Evolutionary conservation across 2,113 vertebrate species (phyloP).

Genomic region (Rhea pennata): DNA sequence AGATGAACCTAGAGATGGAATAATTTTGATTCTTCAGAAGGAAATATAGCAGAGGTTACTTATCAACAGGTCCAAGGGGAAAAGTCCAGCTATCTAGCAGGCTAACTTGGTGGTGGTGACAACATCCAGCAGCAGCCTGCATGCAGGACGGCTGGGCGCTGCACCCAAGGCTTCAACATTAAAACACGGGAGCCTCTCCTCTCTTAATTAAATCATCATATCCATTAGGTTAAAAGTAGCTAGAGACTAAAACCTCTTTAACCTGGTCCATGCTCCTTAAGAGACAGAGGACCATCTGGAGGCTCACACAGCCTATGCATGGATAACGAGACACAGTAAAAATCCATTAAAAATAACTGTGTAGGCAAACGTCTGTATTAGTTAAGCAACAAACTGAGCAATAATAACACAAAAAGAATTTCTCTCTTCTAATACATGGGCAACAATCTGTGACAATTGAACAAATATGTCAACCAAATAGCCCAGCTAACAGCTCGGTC

Average conservation of each 20-base stretch:
- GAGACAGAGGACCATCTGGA: neutral
- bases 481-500: neutral
- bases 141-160: neutral
- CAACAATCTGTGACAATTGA: neutral
- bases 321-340: neutral
- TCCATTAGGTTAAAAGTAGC: neutral
- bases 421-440: neutral
- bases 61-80: neutral
- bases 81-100: neutral
- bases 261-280: neutral
- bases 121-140: neutral
- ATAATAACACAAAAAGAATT: neutral
- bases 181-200: neutral
- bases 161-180: neutral
- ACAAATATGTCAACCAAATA: neutral
- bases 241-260: neutral
- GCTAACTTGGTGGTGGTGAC: neutral
- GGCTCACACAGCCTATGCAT: accelerated
- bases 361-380: neutral
- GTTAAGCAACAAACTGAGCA: neutral
- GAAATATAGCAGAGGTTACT: neutral
- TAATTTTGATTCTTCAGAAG: neutral
- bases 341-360: neutral
- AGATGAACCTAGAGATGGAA: neutral
- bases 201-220: neutral